These are phyloP conservation scores for Troglohyphantes excavatus DNA, from an alignment of 2,888 invertebrate genomes.

Conservation along the genomic window DNA sequence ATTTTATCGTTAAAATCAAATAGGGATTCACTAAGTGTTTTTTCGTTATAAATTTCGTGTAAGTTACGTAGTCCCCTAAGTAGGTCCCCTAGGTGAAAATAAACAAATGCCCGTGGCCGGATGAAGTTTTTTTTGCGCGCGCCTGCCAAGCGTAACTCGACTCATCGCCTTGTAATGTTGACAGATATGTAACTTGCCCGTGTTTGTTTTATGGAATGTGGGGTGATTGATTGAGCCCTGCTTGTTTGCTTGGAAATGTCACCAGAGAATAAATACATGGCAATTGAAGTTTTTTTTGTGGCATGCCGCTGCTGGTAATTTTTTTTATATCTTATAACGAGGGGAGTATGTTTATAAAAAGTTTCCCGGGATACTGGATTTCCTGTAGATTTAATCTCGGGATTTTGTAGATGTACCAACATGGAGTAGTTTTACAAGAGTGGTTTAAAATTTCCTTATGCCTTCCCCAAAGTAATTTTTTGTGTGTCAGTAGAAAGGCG, in stretches of 20 bases:
- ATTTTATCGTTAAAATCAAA: background rate
- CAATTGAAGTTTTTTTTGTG: background rate
- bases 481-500: too few relatives aligned
- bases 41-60: slow-evolving; percentile 12
- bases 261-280: background rate
- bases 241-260: slow-evolving; percentile 57
- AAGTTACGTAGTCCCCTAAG: background rate
- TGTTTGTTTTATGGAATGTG: slow-evolving; percentile 62
- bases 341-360: background rate
- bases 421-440: too few relatives aligned
- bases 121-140: background rate
- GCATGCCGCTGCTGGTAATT: background rate
- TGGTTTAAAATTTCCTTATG: too few relatives aligned
- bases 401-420: too few relatives aligned
- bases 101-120: slow-evolving; percentile 11
- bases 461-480: too few relatives aligned
- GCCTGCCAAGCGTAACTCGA: slow-evolving; percentile 19
- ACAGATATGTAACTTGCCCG: slow-evolving; percentile 42
- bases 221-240: slow-evolving; percentile 31
- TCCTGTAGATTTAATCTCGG: too few relatives aligned
- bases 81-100: slow-evolving; percentile 17
- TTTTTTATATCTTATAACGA: background rate
- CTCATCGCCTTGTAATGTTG: slow-evolving; percentile 35
- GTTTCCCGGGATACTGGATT: background rate
- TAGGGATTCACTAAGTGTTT: background rate